Evolutionary conservation across 1,140 invertebrate species (phyloP), one percentile per base, ranked within the genome.

Genomic region (Drosophila tsacasi): DNA sequence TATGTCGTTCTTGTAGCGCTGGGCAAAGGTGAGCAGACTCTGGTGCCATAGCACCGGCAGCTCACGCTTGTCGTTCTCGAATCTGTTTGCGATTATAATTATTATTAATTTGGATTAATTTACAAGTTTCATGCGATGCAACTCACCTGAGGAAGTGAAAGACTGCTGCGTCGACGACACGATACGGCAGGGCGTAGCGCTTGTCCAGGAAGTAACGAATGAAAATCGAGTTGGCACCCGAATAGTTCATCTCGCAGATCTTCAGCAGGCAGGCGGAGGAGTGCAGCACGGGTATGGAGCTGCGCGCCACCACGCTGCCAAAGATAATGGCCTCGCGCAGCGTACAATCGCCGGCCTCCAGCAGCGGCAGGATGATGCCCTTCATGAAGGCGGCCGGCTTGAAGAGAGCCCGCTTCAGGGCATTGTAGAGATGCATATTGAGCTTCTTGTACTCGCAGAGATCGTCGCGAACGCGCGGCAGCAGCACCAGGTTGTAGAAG

Each of bases 371-470:
- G 32, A 99, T 93, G 81, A 99, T 96, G 80, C 99, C 99, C 94
- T 99, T 99, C 96, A 99, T 99, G 87, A 99, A 99, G n/a, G 97
- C 99, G 54, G 96, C 98, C 47, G 99, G 98, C 92, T 99, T 99
- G 93, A 97, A 99, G 0, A 99, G 93, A 12, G 99, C 95, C 94
- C 99, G 99, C 66, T 96, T 95, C 17, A 99, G 84, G 8, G 99
- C 98, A 94, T 98, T 97, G 93, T 99, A 99, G 10, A 99, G 94
- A 94, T 99, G 99, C 93, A 98, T 99, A 94, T 99, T 99, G 2
- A 99, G 93, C 93, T 97, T 95, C 93, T 99, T 99, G 92, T 97
- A 99, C 93, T 99, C 98, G 15, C 95, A 95, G 58, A 99, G 96
- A 93, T 99, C 99, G 94, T 99, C 99, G 52, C 99, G 94, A 12